A percentile compares a stretch with the other conserved stretches of the same genome.
Evolutionary conservation across 2,888 invertebrate species (phyloP).

Genomic region (Yponomeuta sedellus): DNA sequence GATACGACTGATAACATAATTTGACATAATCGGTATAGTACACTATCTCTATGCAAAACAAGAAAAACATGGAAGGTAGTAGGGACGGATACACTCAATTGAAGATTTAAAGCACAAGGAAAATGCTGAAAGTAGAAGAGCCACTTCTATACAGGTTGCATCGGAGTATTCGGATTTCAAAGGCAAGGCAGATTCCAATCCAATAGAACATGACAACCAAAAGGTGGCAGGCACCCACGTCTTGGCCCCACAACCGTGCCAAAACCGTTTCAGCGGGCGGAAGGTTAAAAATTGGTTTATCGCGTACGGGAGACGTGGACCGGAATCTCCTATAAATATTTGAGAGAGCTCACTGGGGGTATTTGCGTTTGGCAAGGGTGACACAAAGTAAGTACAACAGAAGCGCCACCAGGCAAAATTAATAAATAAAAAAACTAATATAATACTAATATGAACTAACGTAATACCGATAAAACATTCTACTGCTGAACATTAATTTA

Average conservation of each 20-base stretch:
- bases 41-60: no score
- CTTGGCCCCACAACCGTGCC: constrained; percentile 6
- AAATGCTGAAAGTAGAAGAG: no score
- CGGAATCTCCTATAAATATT: constrained; percentile 63
- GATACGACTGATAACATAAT: no score
- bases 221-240: background rate
- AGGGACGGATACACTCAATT: no score
- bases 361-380: constrained; percentile 44
- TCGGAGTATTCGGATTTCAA: no score
- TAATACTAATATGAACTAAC: no score
- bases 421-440: background rate
- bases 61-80: no score
- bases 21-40: no score
- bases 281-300: constrained; percentile 43
- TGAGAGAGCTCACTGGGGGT: constrained; percentile 43
- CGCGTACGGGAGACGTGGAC: constrained; percentile 40
- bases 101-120: no score
- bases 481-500: background rate
- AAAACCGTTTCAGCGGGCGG: constrained; percentile 6
- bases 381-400: background rate
- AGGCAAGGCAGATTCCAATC: no score
- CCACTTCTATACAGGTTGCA: no score
- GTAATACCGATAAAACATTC: background rate
- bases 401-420: background rate
- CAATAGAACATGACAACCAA: background rate